Evolutionary conservation across 92 coral and sea anemone species (phyloP).

Genomic region (Montipora capitata): DNA sequence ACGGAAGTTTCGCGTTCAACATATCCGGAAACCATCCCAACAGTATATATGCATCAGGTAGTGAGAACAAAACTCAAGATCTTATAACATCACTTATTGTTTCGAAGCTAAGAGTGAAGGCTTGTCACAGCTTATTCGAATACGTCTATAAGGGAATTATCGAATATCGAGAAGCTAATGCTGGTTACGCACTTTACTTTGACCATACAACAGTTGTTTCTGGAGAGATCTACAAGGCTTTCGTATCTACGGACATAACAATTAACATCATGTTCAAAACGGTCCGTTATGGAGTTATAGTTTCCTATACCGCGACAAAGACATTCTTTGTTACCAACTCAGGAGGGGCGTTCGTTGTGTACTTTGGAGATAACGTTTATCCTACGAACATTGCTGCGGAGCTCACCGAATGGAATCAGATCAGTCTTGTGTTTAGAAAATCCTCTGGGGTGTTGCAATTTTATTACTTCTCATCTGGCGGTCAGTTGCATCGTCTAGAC

Average conservation of each 20-base stretch:
- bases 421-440: slow-evolving; percentile 86
- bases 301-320: slow-evolving; percentile 84
- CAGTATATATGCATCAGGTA: slow-evolving; percentile 14
- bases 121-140: slow-evolving; percentile 90
- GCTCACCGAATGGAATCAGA: slow-evolving; percentile 87
- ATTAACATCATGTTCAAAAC: slow-evolving; percentile 92
- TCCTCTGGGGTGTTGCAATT: slow-evolving; percentile 78
- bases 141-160: slow-evolving; percentile 76
- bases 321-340: slow-evolving; percentile 83
- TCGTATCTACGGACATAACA: slow-evolving; percentile 80
- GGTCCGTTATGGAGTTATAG: slow-evolving; percentile 83
- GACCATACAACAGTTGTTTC: slow-evolving; percentile 91
- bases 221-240: slow-evolving; percentile 70
- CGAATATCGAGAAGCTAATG: slow-evolving; percentile 93
- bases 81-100: slow-evolving; percentile 59
- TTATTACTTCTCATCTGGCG: slow-evolving; percentile 86
- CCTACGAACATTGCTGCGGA: slow-evolving; percentile 87
- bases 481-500: slow-evolving; percentile 86
- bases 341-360: slow-evolving; percentile 77
- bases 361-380: slow-evolving; percentile 79
- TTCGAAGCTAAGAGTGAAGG: slow-evolving; percentile 76
- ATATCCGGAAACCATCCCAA: slow-evolving; percentile 2
- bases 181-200: slow-evolving; percentile 93
- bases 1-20: slow-evolving; percentile 41
- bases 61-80: slow-evolving; percentile 63